phyloP scores from a whole-genome alignment of 2,888 invertebrate genomes.

The Pristionchus japonicus region DNA sequence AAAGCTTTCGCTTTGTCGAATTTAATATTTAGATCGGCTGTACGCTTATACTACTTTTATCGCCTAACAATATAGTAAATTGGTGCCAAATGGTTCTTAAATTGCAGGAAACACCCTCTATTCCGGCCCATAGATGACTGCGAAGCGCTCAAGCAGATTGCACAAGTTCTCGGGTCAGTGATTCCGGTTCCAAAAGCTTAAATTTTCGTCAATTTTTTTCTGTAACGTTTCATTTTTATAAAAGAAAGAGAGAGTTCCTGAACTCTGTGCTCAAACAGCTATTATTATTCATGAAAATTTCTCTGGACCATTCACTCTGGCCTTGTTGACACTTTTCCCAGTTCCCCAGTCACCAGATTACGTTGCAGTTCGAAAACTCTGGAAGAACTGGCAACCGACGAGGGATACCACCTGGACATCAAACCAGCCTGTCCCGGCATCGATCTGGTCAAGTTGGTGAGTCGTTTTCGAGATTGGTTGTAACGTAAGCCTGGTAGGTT shows the following conservation, averaged over 20 bases:
- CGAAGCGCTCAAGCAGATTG: constrained; percentile 53
- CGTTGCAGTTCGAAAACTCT: constrained; percentile 12
- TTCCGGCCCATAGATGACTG: constrained; percentile 52
- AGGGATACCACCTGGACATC: constrained; percentile 32
- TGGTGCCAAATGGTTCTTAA: not conserved
- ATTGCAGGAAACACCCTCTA: constrained; percentile 49
- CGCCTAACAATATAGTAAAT: not conserved
- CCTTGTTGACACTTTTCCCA: not conserved
- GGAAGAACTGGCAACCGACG: constrained; percentile 10
- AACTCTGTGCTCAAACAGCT: not conserved
- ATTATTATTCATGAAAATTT: not conserved
- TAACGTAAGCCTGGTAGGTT: too few species aligned
- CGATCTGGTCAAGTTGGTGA: constrained; percentile 50
- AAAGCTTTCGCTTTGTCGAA: too few species aligned
- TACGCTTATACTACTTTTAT: not conserved
- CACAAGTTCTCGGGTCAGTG: constrained; percentile 28
- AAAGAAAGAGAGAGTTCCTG: not conserved
- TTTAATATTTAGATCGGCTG: too few species aligned
- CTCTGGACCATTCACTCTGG: not conserved
- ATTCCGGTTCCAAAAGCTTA: too few species aligned
- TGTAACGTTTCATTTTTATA: too few species aligned
- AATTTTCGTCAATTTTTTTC: too few species aligned
- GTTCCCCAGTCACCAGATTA: not conserved
- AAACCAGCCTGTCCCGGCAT: constrained; percentile 49
- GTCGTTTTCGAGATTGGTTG: too few species aligned